Evolutionary conservation across 23 tunicate genomes (phyloP).

Genomic region (Halocynthia roretzi): DNA sequence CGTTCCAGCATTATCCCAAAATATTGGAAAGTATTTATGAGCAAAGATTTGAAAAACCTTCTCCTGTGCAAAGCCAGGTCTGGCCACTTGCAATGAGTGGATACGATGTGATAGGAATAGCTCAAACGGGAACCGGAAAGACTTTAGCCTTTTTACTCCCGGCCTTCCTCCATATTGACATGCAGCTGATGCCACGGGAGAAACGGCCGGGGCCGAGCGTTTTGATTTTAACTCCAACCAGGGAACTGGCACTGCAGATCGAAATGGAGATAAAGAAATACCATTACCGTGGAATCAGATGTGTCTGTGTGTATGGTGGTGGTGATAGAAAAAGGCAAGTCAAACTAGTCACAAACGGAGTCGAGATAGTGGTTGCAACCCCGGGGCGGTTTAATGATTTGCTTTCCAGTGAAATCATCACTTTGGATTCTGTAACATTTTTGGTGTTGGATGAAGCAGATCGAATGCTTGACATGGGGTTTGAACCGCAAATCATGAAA

Average conservation of each 20-base stretch:
- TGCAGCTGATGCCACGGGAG: slow-evolving; percentile 58
- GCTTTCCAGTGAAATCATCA: slow-evolving; percentile 38
- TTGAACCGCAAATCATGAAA: slow-evolving; percentile 91
- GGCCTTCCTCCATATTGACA: slow-evolving; percentile 73
- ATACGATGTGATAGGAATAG: slow-evolving; percentile 90
- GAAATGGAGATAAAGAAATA: slow-evolving; percentile 81
- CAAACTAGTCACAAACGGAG: slow-evolving; percentile 49
- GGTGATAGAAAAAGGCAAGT: slow-evolving; percentile 73
- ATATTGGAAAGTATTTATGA: slow-evolving; percentile 45
- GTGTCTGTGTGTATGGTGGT: slow-evolving; percentile 95
- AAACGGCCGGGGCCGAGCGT: slow-evolving; percentile 75
- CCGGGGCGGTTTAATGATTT: slow-evolving; percentile 97
- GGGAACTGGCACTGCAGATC: slow-evolving; percentile 96
- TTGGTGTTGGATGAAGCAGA: slow-evolving; percentile 98
- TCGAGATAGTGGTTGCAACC: slow-evolving; percentile 91
- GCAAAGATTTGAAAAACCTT: slow-evolving; percentile 71
- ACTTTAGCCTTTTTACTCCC: slow-evolving; percentile 93
- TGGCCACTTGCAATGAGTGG: slow-evolving; percentile 94
- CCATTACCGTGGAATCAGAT: slow-evolving; percentile 58
- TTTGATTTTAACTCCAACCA: slow-evolving; percentile 85
- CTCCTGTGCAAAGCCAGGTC: slow-evolving; percentile 85
- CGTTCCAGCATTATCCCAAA: slow-evolving; percentile 79
- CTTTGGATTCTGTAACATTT: slow-evolving; percentile 55
- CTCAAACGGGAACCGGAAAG: slow-evolving; percentile 99
- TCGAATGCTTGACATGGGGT: slow-evolving; percentile 98